A percentile compares a stretch with the other conserved stretches of the same genome.
Evolutionary conservation across 1,140 invertebrate species (phyloP).

Genomic region (Anadara kagoshimensis): DNA sequence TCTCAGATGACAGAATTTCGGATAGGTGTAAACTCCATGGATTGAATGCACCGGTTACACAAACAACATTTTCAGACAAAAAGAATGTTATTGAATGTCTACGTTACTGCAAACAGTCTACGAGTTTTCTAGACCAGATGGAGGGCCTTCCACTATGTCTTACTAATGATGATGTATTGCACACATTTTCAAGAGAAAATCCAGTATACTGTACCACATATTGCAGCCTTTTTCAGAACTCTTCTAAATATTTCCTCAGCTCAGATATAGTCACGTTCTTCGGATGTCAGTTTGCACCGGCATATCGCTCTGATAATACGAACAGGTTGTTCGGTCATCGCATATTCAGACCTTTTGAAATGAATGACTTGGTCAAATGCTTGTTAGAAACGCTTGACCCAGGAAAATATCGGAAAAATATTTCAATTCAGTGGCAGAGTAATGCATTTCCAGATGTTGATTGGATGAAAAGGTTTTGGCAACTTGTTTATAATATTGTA

Average conservation of each 20-base stretch:
- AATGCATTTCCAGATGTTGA: background rate
- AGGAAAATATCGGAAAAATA: conserved; percentile 7
- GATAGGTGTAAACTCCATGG: conserved; percentile 10
- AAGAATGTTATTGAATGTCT: conserved; percentile 7
- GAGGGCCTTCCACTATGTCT: conserved; percentile 15
- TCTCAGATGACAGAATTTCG: background rate
- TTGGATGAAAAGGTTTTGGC: conserved; percentile 7
- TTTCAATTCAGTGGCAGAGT: conserved; percentile 6
- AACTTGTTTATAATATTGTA: background rate
- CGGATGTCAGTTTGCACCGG: too few relatives aligned
- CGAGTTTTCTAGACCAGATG: conserved; percentile 1
- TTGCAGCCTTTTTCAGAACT: conserved; percentile 3
- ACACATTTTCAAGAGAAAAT: background rate
- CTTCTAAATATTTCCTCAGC: conserved; percentile 10
- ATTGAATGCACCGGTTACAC: background rate
- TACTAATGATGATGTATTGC: conserved; percentile 12
- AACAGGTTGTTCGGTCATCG: background rate
- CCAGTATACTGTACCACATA: conserved; percentile 15
- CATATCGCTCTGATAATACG: too few relatives aligned
- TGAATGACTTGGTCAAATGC: background rate
- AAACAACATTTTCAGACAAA: conserved; percentile 11
- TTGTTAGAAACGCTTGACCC: conserved; percentile 1
- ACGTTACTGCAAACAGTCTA: conserved; percentile 9
- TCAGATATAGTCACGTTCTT: background rate
- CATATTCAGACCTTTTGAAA: conserved; percentile 14